These are phyloP conservation scores for Drosophila tripunctata DNA, from an alignment of 2,888 invertebrate species.

Conservation along the genomic window DNA sequence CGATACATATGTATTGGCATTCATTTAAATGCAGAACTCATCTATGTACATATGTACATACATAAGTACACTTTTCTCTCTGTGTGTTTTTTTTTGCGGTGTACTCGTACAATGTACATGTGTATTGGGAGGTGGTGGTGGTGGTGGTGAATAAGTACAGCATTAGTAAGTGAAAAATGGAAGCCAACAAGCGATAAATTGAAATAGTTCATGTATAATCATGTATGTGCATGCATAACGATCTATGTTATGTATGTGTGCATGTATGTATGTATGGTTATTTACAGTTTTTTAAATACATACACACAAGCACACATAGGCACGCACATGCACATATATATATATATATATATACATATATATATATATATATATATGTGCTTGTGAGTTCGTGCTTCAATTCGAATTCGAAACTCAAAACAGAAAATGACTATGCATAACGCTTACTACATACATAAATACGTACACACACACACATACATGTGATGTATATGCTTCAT, in stretches of 20 bases:
- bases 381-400: background rate
- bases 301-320: slow-evolving; percentile 7
- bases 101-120: too few relatives aligned
- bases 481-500: background rate
- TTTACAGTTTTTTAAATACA: slow-evolving; percentile 8
- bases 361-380: background rate
- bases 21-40: slow-evolving; percentile 2
- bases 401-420: slow-evolving; percentile 12
- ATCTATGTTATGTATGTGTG: too few relatives aligned
- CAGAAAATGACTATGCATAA: slow-evolving; percentile 13
- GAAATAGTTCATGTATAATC: slow-evolving; percentile 11
- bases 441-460: slow-evolving; percentile 13
- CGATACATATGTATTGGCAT: slow-evolving; percentile 21
- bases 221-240: slow-evolving; percentile 20
- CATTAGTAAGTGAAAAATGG: slow-evolving; percentile 18
- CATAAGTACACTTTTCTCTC: background rate
- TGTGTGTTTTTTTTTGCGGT: too few relatives aligned
- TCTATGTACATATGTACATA: slow-evolving; percentile 19
- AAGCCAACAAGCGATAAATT: slow-evolving; percentile 41
- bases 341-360: background rate
- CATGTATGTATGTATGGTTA: slow-evolving; percentile 19
- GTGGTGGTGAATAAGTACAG: slow-evolving; percentile 3
- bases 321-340: slow-evolving; percentile 8
- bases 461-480: background rate
- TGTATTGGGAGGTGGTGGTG: slow-evolving; percentile 3